Percentiles rank a stretch among this genome's conserved stretches.
Evolutionary conservation across 1,140 invertebrate genomes (phyloP).

Genomic region (Macrosteles quadrilineatus): DNA sequence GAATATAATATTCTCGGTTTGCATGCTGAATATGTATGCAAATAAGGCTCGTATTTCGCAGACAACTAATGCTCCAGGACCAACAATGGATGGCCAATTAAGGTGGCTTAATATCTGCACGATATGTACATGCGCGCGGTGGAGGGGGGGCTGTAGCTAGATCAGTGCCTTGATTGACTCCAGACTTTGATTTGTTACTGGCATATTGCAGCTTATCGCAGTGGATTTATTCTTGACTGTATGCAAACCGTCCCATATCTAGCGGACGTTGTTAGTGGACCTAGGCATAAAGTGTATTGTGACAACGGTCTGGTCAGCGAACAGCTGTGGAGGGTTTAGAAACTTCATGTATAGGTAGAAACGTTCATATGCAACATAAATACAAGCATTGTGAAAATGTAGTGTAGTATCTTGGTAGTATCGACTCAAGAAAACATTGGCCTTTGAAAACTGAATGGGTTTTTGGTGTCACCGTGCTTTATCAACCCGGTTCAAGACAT

Average conservation of each 20-base stretch:
- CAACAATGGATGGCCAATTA: constrained; percentile 9
- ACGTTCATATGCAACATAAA: too few relatives aligned
- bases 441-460: too few relatives aligned
- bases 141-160: neutral
- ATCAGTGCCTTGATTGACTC: neutral
- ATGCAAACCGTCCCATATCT: constrained; percentile 1
- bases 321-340: too few relatives aligned
- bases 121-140: neutral
- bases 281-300: too few relatives aligned
- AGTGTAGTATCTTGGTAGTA: too few relatives aligned
- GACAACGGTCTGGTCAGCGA: too few relatives aligned
- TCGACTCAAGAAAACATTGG: too few relatives aligned
- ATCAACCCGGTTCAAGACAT: too few relatives aligned
- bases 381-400: too few relatives aligned
- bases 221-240: constrained; percentile 6
- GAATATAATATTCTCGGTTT: constrained; percentile 14
- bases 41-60: constrained; percentile 5
- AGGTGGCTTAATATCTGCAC: neutral
- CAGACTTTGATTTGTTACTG: constrained; percentile 12
- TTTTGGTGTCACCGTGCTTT: too few relatives aligned
- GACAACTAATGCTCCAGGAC: neutral
- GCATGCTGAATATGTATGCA: constrained; percentile 1
- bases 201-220: constrained; percentile 5
- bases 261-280: constrained; percentile 2
- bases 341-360: too few relatives aligned